These are phyloP conservation scores for Alectoris magna DNA, from an alignment of 2,797 vertebrate species.

Conservation along the genomic window DNA sequence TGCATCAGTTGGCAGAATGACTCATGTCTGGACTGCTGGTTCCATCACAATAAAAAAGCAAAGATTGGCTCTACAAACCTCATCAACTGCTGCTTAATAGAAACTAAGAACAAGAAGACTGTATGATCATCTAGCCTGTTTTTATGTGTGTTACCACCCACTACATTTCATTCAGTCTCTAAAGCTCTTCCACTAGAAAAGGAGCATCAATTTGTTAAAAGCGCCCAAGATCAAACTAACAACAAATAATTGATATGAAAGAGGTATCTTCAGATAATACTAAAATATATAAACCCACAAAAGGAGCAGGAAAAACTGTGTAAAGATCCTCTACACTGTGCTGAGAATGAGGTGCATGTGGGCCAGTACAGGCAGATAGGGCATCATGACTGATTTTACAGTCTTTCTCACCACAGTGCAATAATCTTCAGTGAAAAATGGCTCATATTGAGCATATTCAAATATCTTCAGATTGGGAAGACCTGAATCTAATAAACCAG, in stretches of 20 bases:
- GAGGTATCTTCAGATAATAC: neutral
- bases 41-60: neutral
- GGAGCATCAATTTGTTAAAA: neutral
- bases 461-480: neutral
- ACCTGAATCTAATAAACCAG: neutral
- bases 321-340: neutral
- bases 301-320: neutral
- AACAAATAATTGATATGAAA: neutral
- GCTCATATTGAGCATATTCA: neutral
- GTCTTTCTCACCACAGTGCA: neutral
- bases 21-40: neutral
- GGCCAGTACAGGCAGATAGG: neutral
- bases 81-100: neutral
- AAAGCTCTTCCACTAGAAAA: neutral
- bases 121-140: neutral
- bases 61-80: neutral
- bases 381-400: neutral
- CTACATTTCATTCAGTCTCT: neutral
- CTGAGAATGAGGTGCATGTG: neutral
- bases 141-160: neutral
- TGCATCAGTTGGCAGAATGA: neutral
- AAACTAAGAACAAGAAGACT: neutral
- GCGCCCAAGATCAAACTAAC: neutral
- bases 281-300: neutral
- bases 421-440: neutral